Evolutionary conservation across 2,113 vertebrate species (phyloP), one percentile per base, ranked within the genome.

Genomic region (Plotosus lineatus): DNA sequence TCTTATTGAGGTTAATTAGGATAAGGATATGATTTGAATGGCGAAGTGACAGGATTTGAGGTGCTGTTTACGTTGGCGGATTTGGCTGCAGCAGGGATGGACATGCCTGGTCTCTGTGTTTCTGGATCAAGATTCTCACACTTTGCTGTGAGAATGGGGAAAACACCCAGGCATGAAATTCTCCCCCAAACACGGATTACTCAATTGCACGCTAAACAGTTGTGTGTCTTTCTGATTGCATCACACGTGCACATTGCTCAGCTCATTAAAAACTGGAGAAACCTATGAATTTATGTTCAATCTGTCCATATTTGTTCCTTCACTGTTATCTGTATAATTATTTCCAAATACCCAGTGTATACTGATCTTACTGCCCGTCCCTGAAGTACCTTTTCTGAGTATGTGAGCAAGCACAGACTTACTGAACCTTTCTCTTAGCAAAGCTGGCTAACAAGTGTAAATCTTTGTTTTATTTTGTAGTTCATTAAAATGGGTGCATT

Each of bases 91-190:
- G 33, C 40, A 26, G 11, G 6, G 36, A 46, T 46, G 55, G 44
- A n/a, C 23, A 6, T 58, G 38, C 21, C 12, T 75, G 36, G 6
- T 56, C 31, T 51, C 44, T n/a, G 33, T 66, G 42, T 69, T 51
- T 48, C 55, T 75, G 65, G 23, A 17, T 51, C 26, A 60, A 61
- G 60, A 65, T 84, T 40, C 78, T 33, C 4, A 63, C 51, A 56
- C 6, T 28, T 58, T n/a, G 26, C n/a, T 61, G 53, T 42, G 15
- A 72, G 60, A 42, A 75, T 44, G 68, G 69, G 75, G 76, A 55
- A 40, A 36, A 53, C 36, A 15, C 33, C 8, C 26, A 11, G 17
- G 40, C 51, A 15, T 58, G 23, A 53, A 55, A 58, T 75, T 42
- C 51, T 36, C 73, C 40, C 36, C 51, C 53, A 56, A 31, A 17